These are phyloP conservation scores for Globodera ellingtonae DNA, from an alignment of 1,140 invertebrate species.

Conservation along the genomic window DNA sequence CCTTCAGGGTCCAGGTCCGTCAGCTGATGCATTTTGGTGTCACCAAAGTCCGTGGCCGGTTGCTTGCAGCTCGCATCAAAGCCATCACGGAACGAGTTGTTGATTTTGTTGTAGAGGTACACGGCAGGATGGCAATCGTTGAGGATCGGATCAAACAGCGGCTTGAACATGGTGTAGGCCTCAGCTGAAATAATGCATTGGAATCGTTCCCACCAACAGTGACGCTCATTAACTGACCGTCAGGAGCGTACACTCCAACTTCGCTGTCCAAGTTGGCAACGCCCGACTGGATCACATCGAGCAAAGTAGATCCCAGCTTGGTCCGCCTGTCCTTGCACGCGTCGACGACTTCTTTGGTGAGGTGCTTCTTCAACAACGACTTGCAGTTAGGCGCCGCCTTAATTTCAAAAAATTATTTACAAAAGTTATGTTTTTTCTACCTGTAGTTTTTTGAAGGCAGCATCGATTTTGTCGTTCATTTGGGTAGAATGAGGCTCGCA, in stretches of 20 bases:
- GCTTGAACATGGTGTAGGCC: constrained; percentile 83
- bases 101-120: no score
- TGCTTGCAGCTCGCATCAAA: no score
- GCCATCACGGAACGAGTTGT: no score
- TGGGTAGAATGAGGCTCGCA: no score
- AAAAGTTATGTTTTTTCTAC: no score
- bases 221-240: no score
- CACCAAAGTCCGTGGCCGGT: constrained; percentile 79
- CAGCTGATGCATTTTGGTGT: constrained; percentile 76
- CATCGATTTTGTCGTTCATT: background rate
- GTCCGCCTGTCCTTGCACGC: constrained; percentile 31
- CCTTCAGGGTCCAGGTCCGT: constrained; percentile 79
- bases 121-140: constrained; percentile 78
- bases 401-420: no score
- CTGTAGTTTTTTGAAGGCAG: background rate
- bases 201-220: constrained; percentile 60
- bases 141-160: constrained; percentile 82
- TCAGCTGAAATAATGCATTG: constrained; percentile 71
- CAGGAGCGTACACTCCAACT: no score
- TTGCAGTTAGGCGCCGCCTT: no score
- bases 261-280: constrained; percentile 67
- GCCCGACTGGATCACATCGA: constrained; percentile 65
- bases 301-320: constrained; percentile 61
- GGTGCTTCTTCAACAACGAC: no score
- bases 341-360: no score